Conservation (phyloP, 2,113 vertebrate genomes). For the Ictalurus punctatus region DNA sequence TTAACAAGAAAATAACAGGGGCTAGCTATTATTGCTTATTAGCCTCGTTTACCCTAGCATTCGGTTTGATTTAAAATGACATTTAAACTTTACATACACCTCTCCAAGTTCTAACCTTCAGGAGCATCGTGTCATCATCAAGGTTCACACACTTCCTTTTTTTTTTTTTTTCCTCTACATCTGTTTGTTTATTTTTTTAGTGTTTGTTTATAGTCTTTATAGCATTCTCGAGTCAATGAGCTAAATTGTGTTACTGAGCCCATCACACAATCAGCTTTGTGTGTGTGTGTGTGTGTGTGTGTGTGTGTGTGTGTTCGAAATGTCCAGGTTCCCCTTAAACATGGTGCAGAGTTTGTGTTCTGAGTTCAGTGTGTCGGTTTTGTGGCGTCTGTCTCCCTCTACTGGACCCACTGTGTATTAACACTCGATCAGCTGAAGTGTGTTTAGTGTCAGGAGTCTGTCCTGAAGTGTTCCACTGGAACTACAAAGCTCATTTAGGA, state of each 20-base stretch:
- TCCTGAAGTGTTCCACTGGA: neutral
- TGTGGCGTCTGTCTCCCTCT: conserved; percentile 62
- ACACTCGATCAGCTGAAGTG: neutral
- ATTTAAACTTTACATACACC: too few relatives aligned
- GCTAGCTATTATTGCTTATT: neutral
- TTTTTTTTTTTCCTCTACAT: too few relatives aligned
- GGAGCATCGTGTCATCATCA: too few relatives aligned
- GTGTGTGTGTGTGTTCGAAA: too few relatives aligned
- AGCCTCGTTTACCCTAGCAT: neutral
- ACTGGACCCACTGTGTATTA: conserved; percentile 43
- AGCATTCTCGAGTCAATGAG: too few relatives aligned
- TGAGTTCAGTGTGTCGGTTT: neutral
- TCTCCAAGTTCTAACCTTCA: neutral
- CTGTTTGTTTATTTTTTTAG: too few relatives aligned
- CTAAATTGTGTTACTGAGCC: too few relatives aligned
- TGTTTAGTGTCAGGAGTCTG: neutral
- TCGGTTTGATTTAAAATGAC: neutral
- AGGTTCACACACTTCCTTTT: too few relatives aligned
- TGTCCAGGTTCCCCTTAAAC: neutral
- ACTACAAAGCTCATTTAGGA: neutral
- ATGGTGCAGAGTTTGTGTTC: neutral
- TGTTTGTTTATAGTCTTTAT: too few relatives aligned
- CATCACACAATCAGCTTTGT: too few relatives aligned
- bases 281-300: too few relatives aligned
- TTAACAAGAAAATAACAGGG: too few relatives aligned